Evolutionary conservation across 2,888 invertebrate genomes (phyloP).

Genomic region (Sarcophaga subvicina): DNA sequence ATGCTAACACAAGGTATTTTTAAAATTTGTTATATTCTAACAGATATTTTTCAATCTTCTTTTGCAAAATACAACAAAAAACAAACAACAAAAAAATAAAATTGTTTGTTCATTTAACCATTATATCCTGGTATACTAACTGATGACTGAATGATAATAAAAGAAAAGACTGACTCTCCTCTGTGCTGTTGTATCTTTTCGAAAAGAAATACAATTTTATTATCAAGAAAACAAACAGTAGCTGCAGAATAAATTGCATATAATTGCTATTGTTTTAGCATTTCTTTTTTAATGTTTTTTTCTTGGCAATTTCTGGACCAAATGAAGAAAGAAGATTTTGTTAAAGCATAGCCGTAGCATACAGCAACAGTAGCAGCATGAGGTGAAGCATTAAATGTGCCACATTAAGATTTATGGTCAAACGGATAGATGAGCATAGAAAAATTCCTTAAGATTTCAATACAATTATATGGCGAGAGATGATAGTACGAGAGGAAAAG

Average conservation of each 20-base stretch:
- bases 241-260: slow-evolving; percentile 72
- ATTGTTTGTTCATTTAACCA: too few species aligned
- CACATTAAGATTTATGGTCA: slow-evolving; percentile 77
- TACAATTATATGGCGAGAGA: background rate
- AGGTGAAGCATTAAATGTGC: slow-evolving; percentile 76
- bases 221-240: slow-evolving; percentile 28
- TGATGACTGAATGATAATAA: slow-evolving; percentile 14
- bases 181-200: background rate
- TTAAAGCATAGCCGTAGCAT: slow-evolving; percentile 25
- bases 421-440: slow-evolving; percentile 21
- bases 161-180: background rate
- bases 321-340: background rate
- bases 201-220: slow-evolving; percentile 50
- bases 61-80: slow-evolving; percentile 38
- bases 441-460: slow-evolving; percentile 26
- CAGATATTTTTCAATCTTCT: slow-evolving; percentile 53
- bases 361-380: slow-evolving; percentile 20
- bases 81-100: background rate
- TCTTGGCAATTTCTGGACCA: background rate
- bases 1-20: slow-evolving; percentile 58
- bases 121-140: too few species aligned
- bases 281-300: slow-evolving; percentile 17
- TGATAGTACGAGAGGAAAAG: background rate
- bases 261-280: slow-evolving; percentile 70
- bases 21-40: slow-evolving; percentile 50